Evolutionary conservation across 2,113 vertebrate genomes (phyloP).

Genomic region (Sturnira hondurensis): DNA sequence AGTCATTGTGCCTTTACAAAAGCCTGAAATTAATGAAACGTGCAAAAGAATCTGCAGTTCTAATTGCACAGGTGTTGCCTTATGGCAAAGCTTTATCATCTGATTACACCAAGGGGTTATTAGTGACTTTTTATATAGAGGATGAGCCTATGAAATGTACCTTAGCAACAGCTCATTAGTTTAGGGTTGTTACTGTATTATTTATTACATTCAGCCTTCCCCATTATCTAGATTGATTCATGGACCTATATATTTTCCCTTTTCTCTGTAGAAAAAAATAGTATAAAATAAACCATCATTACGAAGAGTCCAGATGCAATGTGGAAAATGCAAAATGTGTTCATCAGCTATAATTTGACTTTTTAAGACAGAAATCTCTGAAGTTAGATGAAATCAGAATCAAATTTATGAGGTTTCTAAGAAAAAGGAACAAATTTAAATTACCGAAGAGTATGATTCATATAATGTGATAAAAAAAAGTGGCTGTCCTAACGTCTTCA

Average conservation of each 20-base stretch:
- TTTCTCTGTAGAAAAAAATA: conserved; percentile 79
- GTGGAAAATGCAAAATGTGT: conserved; percentile 67
- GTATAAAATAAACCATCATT: conserved; percentile 79
- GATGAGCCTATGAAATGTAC: conserved; percentile 95
- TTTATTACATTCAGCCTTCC: conserved; percentile 97
- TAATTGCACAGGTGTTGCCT: conserved; percentile 99
- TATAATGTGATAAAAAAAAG: conserved; percentile 65
- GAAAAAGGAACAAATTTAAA: conserved; percentile 75
- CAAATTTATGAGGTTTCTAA: conserved; percentile 34
- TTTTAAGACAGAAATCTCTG: conserved; percentile 76
- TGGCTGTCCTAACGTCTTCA: conserved; percentile 68
- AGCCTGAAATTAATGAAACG: conserved; percentile 99
- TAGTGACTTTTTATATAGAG: conserved; percentile 96
- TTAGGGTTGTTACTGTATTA: conserved; percentile 99
- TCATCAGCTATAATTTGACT: conserved; percentile 77
- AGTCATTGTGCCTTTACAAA: conserved; percentile 98
- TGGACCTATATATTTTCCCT: conserved; percentile 86
- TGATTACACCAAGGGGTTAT: conserved; percentile 95
- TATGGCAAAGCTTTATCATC: conserved; percentile 99
- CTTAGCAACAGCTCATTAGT: conserved; percentile 99
- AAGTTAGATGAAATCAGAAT: conserved; percentile 76
- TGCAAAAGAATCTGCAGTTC: conserved; percentile 94
- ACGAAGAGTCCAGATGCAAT: conserved; percentile 77
- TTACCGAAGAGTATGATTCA: conserved; percentile 66
- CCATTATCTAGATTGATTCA: conserved; percentile 99